Percentiles rank a stretch among this genome's conserved stretches.
Conservation (phyloP, 2,888 invertebrate species). For the Euproctis similis region DNA sequence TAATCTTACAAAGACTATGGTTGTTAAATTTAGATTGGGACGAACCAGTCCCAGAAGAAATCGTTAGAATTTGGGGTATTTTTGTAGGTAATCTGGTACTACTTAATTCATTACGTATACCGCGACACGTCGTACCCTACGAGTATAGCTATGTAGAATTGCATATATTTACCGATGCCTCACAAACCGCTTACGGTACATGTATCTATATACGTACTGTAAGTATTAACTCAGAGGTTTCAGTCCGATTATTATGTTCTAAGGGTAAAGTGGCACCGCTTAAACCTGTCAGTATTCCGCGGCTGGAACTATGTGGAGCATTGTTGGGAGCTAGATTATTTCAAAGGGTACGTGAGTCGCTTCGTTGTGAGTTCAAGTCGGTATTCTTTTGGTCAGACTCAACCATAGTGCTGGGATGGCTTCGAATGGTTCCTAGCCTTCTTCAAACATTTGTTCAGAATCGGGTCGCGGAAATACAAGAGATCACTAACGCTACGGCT, state of each 20-base stretch:
- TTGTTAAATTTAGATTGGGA: conserved; percentile 2
- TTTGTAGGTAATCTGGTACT: not conserved
- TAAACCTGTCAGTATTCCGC: not conserved
- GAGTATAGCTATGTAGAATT: not conserved
- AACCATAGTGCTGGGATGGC: conserved; percentile 20
- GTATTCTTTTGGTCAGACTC: conserved; percentile 20
- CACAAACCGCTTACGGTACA: conserved; percentile 2
- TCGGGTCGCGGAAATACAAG: no score
- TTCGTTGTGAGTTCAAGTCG: not conserved
- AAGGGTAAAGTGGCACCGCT: conserved; percentile 4
- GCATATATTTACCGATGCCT: conserved; percentile 2
- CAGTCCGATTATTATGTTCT: conserved; percentile 1
- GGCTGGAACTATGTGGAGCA: conserved; percentile 5
- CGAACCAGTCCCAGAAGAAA: not conserved
- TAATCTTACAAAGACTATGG: conserved; percentile 2
- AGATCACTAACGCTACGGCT: no score
- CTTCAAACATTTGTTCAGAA: conserved; percentile 20
- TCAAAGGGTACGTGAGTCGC: not conserved
- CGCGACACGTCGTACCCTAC: not conserved
- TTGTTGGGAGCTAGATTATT: conserved; percentile 4
- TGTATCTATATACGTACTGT: conserved; percentile 3
- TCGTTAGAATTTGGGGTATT: not conserved
- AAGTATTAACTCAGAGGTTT: not conserved
- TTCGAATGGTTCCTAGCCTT: conserved; percentile 11
- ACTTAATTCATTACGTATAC: not conserved